A percentile compares a stretch with the other conserved stretches of the same genome.
Conservation (phyloP, 2,797 vertebrate genomes). For the Myotis planiceps region DNA sequence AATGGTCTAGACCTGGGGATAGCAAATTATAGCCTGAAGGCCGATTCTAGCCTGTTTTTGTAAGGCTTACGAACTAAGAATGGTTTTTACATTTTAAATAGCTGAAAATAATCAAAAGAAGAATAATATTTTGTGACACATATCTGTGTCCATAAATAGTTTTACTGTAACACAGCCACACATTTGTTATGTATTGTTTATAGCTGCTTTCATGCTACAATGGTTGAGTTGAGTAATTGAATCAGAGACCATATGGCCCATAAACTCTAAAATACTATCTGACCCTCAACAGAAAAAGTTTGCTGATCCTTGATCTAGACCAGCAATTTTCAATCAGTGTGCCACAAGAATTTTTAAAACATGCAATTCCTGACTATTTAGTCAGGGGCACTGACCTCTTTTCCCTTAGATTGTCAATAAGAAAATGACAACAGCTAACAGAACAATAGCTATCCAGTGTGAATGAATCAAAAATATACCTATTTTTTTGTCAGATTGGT, state of each 20-base stretch:
- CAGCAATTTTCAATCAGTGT: neutral
- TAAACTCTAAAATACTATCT: neutral
- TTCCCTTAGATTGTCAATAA: neutral
- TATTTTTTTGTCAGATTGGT: neutral
- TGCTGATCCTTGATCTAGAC: neutral
- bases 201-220: neutral
- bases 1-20: neutral
- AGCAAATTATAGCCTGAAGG: neutral
- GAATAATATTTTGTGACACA: neutral
- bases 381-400: neutral
- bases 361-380: neutral
- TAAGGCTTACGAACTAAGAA: neutral
- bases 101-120: constrained; percentile 7
- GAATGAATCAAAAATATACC: neutral
- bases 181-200: neutral
- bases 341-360: neutral
- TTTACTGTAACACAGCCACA: neutral
- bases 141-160: neutral
- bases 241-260: neutral
- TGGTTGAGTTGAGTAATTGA: neutral
- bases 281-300: neutral
- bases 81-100: neutral
- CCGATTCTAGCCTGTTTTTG: neutral
- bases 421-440: neutral
- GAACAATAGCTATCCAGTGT: neutral